Base-by-base conservation (phyloP, 2,797 vertebrate species). In the Malurus splendens region DNA sequence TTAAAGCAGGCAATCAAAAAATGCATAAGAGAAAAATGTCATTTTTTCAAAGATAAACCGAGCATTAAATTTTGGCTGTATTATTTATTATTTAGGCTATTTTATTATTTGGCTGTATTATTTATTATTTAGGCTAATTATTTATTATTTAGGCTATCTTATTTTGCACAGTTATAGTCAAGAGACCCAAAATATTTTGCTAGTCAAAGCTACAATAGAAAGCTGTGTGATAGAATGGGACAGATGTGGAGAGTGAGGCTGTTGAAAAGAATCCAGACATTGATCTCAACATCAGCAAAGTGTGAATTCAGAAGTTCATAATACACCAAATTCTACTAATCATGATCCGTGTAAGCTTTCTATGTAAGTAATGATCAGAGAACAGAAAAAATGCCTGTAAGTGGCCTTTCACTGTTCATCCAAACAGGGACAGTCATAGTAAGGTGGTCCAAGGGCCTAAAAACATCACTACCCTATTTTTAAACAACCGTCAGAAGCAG, bases 21-120 rank as follows among this genome's bases (percentile, higher is more conserved):
- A 3, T 11, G 1, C n/a, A 55, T 11, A 42, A 61, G 6, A 66
- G 14, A 39, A 87, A 71, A 74, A 38, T 0, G 0, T 3, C 3
- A 2, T 28, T 62, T 67, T 54, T n/a, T 0, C 5, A 27, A 73
- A 54, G 28, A 44, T 0, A 81, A 51, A 74, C 30, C 14, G 10
- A 42, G 30, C 16, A 22, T 30, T 79, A 73, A 75, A 68, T 7
- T 23, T 62, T 1, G 1, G 24, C 25, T 39, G 12, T 32, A 30
- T 68, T 57, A 36, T 36, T 36, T 36, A 36, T 72, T 66, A 55
- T 64, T 81, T 65, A 45, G 33, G 36, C 36, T 36, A 36, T 36
- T 36, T 36, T 36, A 36, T 36, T 36, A 36, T 23, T 62, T 1
- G 1, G 23, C 25, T 39, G 12, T 32, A 30, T 68, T 57, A 36